phyloP scores from a whole-genome alignment of 2,888 invertebrate genomes.

The Atrina japonica region DNA sequence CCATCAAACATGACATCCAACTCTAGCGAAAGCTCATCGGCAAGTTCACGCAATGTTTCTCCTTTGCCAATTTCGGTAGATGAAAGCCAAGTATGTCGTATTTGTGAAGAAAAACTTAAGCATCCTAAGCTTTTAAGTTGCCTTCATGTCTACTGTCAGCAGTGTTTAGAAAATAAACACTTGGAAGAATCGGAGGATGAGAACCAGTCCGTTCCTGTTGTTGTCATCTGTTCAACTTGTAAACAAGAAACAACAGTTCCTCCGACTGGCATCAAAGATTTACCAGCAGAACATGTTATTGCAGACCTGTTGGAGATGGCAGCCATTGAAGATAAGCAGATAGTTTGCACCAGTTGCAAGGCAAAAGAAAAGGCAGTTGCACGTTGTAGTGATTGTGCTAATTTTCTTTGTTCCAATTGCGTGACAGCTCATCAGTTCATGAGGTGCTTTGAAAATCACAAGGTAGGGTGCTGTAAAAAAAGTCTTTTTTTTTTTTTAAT shows the following conservation, averaged over 20 bases:
- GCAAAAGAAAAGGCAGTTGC: slow-evolving; percentile 96
- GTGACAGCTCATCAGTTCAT: slow-evolving; percentile 97
- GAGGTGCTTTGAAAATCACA: slow-evolving; percentile 97
- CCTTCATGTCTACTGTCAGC: slow-evolving; percentile 97
- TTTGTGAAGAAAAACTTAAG: slow-evolving; percentile 84
- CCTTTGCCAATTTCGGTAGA: slow-evolving; percentile 21
- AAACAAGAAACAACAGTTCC: slow-evolving; percentile 53
- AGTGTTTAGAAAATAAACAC: slow-evolving; percentile 91
- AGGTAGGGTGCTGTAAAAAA: slow-evolving; percentile 71
- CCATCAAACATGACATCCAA: too few species aligned
- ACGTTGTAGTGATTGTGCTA: slow-evolving; percentile 96
- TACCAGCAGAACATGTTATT: slow-evolving; percentile 92
- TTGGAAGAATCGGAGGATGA: slow-evolving; percentile 26
- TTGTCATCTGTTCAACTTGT: slow-evolving; percentile 55
- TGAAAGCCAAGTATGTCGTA: slow-evolving; percentile 67
- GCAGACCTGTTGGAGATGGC: slow-evolving; percentile 82
- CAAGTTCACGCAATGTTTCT: slow-evolving; percentile 12
- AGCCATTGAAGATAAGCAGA: slow-evolving; percentile 85
- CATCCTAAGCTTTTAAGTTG: slow-evolving; percentile 94
- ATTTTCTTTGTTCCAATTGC: slow-evolving; percentile 95
- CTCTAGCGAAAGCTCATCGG: too few species aligned
- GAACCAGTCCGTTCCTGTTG: slow-evolving; percentile 30
- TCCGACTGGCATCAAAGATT: slow-evolving; percentile 84
- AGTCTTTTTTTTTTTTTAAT: not conserved
- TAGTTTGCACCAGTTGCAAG: slow-evolving; percentile 94